A percentile compares a stretch with the other conserved stretches of the same genome.
These are phyloP conservation scores for Leptoclinus maculatus DNA, from an alignment of 2,797 vertebrate species.

Conservation along the genomic window DNA sequence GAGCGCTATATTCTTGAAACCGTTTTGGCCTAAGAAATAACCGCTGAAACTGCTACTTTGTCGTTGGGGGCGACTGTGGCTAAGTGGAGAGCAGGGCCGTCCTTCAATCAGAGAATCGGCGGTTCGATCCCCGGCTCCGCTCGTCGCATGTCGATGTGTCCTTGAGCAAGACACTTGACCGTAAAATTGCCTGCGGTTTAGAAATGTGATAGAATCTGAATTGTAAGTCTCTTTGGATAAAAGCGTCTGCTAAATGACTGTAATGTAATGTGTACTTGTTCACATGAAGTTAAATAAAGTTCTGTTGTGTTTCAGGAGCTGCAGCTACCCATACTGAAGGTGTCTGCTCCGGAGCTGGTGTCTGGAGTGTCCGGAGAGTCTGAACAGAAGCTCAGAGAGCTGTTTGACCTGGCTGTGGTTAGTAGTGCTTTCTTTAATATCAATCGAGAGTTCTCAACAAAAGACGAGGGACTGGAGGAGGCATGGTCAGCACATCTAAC, in stretches of 20 bases:
- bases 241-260: too few species aligned
- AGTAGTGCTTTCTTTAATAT: slow-evolving; percentile 44
- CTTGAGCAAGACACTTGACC: too few species aligned
- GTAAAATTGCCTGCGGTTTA: too few species aligned
- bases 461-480: neutral
- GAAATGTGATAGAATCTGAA: too few species aligned
- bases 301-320: slow-evolving; percentile 85
- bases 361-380: slow-evolving; percentile 97
- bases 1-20: too few species aligned
- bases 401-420: slow-evolving; percentile 94
- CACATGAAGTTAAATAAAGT: neutral
- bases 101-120: too few species aligned
- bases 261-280: neutral
- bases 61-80: too few species aligned
- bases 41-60: neutral
- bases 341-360: slow-evolving; percentile 95
- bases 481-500: neutral
- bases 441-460: neutral
- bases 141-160: too few species aligned
- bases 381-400: slow-evolving; percentile 93
- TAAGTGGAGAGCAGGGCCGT: too few species aligned
- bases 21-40: neutral
- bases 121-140: too few species aligned
- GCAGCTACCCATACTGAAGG: slow-evolving; percentile 91
- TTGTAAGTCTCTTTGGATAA: too few species aligned